phyloP scores from a whole-genome alignment of 1,140 invertebrate genomes.

The Tetragonula clypearis region DNA sequence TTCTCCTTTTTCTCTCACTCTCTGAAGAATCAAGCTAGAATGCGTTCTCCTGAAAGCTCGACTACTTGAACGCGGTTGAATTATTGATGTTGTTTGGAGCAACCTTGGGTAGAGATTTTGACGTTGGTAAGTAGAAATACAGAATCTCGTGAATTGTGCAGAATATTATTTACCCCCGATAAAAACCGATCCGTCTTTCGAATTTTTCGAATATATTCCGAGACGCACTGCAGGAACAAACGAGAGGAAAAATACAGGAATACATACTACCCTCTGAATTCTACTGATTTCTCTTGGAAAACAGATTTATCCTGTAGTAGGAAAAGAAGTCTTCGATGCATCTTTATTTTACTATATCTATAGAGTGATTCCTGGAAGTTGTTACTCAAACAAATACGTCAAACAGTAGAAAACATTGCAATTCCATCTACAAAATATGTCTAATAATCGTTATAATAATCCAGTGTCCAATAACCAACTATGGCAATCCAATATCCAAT shows the following conservation, averaged over 20 bases:
- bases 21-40: background rate
- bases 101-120: background rate
- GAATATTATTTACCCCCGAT: background rate
- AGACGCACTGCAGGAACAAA: background rate
- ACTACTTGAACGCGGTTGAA: background rate
- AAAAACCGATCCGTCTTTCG: background rate
- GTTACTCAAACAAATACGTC: background rate
- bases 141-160: background rate
- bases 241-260: background rate
- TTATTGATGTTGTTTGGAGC: background rate
- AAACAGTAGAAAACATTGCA: background rate
- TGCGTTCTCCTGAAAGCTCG: background rate
- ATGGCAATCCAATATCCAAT: no score
- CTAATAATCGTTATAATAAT: background rate
- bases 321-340: background rate
- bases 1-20: background rate
- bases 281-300: background rate
- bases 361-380: background rate
- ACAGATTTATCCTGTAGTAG: background rate
- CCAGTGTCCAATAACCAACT: no score
- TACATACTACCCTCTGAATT: background rate
- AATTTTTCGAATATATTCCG: background rate
- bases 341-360: background rate
- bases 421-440: background rate
- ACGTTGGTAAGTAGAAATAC: conserved; percentile 2